A percentile compares a stretch with the other conserved stretches of the same genome.
phyloP scores from a whole-genome alignment of 2,888 invertebrate species.

The Polietes domitor region DNA sequence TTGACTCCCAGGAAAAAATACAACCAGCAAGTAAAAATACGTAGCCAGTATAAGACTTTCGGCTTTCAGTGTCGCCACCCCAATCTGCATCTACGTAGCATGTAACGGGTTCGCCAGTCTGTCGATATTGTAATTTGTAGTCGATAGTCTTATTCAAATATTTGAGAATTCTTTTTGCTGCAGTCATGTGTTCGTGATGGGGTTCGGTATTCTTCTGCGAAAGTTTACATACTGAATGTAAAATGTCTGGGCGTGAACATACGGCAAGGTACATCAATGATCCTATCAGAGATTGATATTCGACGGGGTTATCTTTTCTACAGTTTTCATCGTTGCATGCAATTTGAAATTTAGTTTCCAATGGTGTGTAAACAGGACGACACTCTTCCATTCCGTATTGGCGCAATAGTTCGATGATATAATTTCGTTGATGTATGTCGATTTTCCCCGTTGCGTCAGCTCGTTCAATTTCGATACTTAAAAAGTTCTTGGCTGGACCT shows the following conservation, averaged over 20 bases:
- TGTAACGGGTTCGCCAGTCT: conserved; percentile 50
- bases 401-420: conserved; percentile 62
- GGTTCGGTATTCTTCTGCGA: conserved; percentile 68
- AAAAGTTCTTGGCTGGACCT: conserved; percentile 57
- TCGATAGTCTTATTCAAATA: conserved; percentile 63
- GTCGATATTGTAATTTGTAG: conserved; percentile 58
- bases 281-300: conserved; percentile 64
- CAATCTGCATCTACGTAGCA: conserved; percentile 68
- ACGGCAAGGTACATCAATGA: conserved; percentile 64
- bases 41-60: conserved; percentile 66
- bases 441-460: conserved; percentile 61
- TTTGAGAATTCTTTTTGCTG: conserved; percentile 65
- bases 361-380: conserved; percentile 62
- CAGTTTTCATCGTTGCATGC: conserved; percentile 51
- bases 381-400: conserved; percentile 64
- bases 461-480: conserved; percentile 61
- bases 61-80: conserved; percentile 57
- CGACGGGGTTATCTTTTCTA: conserved; percentile 37
- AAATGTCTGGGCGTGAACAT: conserved; percentile 63
- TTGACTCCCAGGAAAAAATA: conserved; percentile 60
- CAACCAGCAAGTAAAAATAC: conserved; percentile 57
- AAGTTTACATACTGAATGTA: conserved; percentile 67
- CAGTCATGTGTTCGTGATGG: conserved; percentile 67
- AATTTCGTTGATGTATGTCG: conserved; percentile 58
- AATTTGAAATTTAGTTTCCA: conserved; percentile 64